Evolutionary conservation across 2,888 invertebrate species (phyloP), one percentile per base, ranked within the genome.

Genomic region (Calephelis perditalis): DNA sequence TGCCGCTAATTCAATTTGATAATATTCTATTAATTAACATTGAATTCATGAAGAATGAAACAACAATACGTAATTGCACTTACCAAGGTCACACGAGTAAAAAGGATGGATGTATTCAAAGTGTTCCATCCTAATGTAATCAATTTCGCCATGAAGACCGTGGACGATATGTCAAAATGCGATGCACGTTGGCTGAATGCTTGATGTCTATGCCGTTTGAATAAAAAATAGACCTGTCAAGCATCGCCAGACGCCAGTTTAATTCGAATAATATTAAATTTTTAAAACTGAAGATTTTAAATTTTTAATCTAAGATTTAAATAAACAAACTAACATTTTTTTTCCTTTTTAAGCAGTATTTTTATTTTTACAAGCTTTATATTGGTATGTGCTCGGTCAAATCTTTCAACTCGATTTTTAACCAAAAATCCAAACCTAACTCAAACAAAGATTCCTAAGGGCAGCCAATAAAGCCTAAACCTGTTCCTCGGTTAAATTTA

Each of bases 61-160:
- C 64, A 61, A 61, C 58, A 62, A 64, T 62, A 71, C 71, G 70
- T 68, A 73, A 72, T 60, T 26, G 43, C 63, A 68, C 71, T 47
- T 49, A 59, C 54, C 73, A 77, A 78, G 77, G 79, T 71, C 36
- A 36, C 73, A 67, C 56, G 67, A 62, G 69, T 52, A 63, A 70
- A 66, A 73, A 73, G 70, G 77, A 76, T 63, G 63, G 70, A n/a
- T 62, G 64, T 66, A 73, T 69, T 70, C 67, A 68, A 66, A 68
- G 64, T 65, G 72, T 62, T 71, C 60, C 68, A 65, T 56, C 71
- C 68, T 73, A 72, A 72, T 71, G 76, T 71, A 74, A 76, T 73
- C 67, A 71, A 72, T 80, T 80, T 79, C 80, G 73, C 75, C 79
- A 81, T 63, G 70, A 12, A 68, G 81, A 73, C 81, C 80, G 73